Conservation (phyloP, 1,140 invertebrate genomes). For the Ctenoplectra terminalis region DNA sequence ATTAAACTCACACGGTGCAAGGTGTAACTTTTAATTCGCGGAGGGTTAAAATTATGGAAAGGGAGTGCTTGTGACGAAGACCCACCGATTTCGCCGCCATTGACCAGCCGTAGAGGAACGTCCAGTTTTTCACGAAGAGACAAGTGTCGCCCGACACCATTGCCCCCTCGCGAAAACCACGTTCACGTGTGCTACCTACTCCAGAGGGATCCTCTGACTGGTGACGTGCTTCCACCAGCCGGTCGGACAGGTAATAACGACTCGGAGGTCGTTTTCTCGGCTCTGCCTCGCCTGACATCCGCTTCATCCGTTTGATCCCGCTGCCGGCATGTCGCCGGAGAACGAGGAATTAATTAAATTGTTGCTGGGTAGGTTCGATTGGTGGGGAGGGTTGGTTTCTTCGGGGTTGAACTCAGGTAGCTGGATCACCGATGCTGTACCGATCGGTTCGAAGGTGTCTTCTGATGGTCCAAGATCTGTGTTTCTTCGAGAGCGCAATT, state of each 20-base stretch:
- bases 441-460: neutral
- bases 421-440: neutral
- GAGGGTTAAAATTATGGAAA: no score
- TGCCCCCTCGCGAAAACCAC: conserved; percentile 70
- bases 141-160: conserved; percentile 77
- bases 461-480: neutral
- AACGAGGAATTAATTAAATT: conserved; percentile 55
- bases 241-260: conserved; percentile 49
- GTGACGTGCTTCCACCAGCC: conserved; percentile 47
- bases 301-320: conserved; percentile 50
- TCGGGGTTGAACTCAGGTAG: conserved; percentile 19
- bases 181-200: conserved; percentile 61
- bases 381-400: neutral
- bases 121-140: conserved; percentile 77
- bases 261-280: conserved; percentile 48
- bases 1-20: no score
- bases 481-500: neutral
- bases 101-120: conserved; percentile 59
- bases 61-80: neutral
- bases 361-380: conserved; percentile 42
- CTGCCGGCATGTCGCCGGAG: conserved; percentile 42
- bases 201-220: conserved; percentile 52
- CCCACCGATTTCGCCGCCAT: conserved; percentile 52
- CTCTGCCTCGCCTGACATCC: conserved; percentile 47
- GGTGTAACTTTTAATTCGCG: no score